Evolutionary conservation across 2,888 invertebrate genomes (phyloP), one percentile per base, ranked within the genome.

Genomic region (Phania funesta): DNA sequence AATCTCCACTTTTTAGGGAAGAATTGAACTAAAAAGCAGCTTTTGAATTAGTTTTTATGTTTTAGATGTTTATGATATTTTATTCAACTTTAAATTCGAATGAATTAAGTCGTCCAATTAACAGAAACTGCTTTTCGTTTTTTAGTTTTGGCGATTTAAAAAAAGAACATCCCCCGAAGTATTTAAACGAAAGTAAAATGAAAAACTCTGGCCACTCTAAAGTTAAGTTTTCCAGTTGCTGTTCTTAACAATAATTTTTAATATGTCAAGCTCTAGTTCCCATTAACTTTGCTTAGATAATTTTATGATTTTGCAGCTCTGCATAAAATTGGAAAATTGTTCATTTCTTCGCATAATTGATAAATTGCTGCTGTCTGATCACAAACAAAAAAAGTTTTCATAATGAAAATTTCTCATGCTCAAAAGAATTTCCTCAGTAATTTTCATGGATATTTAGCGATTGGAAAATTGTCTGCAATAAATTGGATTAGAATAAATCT

Each of bases 401-500:
- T 18, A 13, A n/a, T 22, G 32, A 41, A 67, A 24, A 6, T 24
- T 70, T 58, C 46, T 9, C 70, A 70, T 58, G 58, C 16, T n/a
- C 48, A 58, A 70, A 48, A 70, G 26, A 58, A 70, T 48, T 48
- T 70, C 24, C 46, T 41, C 54, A 41, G 13, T 48, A 70, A 70
- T 70, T 70, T 71, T 18, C 24, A 35, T 38, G 38, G 44, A 18
- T 46, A n/a, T 26, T 73, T 52, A 62, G 32, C 44, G 73, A 64
- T 74, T 73, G 18, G 46, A 22, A 46, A 48, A 29, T 29, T 29
- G 52, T 73, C 60, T 50, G 7, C 24, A 22, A 74, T 64, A 64
- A 74, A 74, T 74, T 74, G 73, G 64, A 54, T 75, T 64, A 75
- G 74, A 75, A 75, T 75, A 75, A 65, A 75, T 75, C 74, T 75